Percentiles rank a stretch among this genome's conserved stretches.
Evolutionary conservation across 2,888 invertebrate species (phyloP).

Genomic region (Lamellibrachia columna): DNA sequence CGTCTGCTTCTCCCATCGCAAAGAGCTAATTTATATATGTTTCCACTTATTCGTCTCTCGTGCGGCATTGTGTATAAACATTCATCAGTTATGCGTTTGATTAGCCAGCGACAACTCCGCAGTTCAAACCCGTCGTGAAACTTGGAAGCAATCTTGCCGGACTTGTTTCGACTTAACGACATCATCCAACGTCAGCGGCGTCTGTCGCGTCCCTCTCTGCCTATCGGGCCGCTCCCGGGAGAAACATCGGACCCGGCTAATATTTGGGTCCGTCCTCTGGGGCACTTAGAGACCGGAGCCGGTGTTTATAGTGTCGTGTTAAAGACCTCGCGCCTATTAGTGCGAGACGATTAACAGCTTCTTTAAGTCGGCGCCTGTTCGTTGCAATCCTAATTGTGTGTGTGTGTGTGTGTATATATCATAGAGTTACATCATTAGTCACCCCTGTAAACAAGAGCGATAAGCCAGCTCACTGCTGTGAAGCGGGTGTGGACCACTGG

Average conservation of each 20-base stretch:
- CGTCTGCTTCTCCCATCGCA: background rate
- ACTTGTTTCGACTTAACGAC: background rate
- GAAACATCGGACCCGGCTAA: background rate
- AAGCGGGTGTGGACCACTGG: too few relatives aligned
- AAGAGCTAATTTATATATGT: background rate
- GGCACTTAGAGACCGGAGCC: background rate
- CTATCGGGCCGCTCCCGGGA: background rate
- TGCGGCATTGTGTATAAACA: background rate
- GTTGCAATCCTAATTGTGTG: background rate
- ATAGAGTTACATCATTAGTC: too few relatives aligned
- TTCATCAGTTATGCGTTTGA: constrained; percentile 11
- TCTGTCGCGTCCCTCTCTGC: background rate
- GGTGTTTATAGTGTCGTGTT: background rate
- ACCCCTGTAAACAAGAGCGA: too few relatives aligned
- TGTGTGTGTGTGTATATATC: too few relatives aligned
- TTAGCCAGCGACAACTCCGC: background rate
- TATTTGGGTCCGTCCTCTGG: background rate
- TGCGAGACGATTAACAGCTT: background rate
- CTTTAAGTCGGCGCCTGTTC: background rate
- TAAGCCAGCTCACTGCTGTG: too few relatives aligned
- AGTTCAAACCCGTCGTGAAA: background rate
- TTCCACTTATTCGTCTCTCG: constrained; percentile 9
- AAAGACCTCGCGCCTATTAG: background rate
- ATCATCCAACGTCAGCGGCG: background rate
- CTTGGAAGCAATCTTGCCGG: background rate